These are phyloP conservation scores for Agrotis ipsilon DNA, from an alignment of 2,888 invertebrate species.

Conservation along the genomic window DNA sequence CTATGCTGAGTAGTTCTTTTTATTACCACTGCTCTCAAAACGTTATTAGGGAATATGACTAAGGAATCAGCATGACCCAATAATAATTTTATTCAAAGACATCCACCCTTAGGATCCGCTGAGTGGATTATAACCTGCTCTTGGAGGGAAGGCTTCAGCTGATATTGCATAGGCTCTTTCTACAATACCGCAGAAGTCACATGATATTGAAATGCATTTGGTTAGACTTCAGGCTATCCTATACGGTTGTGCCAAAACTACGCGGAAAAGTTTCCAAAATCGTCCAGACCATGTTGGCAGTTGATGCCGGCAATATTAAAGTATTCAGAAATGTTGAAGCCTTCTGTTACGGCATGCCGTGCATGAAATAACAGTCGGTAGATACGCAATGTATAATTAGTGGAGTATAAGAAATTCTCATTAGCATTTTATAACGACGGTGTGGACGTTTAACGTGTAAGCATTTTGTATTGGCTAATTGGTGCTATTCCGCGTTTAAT, in stretches of 20 bases:
- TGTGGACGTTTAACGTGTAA: conserved; percentile 33
- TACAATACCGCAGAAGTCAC: neutral
- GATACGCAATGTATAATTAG: conserved; percentile 49
- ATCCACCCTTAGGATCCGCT: too few species aligned
- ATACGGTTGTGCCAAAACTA: conserved; percentile 2
- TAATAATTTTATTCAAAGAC: too few species aligned
- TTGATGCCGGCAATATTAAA: neutral
- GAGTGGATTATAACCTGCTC: too few species aligned
- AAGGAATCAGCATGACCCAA: too few species aligned
- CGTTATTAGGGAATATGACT: too few species aligned
- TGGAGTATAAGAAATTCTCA: conserved; percentile 36
- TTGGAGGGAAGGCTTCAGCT: neutral
- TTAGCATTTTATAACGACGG: conserved; percentile 45
- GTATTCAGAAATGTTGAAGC: neutral
- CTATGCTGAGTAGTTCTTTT: neutral
- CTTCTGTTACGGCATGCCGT: conserved; percentile 34
- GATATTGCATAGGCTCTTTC: neutral
- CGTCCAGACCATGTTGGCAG: conserved; percentile 2
- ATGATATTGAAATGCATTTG: neutral
- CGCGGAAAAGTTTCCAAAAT: conserved; percentile 4
- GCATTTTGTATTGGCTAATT: conserved; percentile 35
- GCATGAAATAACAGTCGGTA: conserved; percentile 39
- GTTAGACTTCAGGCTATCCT: neutral
- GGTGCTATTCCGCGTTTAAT: conserved; percentile 5
- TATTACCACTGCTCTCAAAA: neutral